Evolutionary conservation across 2,888 invertebrate species (phyloP).

Genomic region (Sinhomidia bicolor): DNA sequence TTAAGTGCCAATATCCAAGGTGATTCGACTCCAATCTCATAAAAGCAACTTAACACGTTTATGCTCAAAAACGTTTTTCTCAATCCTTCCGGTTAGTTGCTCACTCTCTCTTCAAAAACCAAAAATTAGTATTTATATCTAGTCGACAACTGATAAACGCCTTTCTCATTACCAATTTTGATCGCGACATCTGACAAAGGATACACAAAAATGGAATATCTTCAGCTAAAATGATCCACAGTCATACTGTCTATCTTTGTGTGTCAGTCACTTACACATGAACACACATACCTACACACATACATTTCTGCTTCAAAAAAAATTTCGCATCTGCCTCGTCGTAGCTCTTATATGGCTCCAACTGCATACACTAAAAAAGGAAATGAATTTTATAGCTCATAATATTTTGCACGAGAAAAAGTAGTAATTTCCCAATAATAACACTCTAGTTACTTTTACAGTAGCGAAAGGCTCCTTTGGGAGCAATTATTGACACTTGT

Average conservation of each 20-base stretch:
- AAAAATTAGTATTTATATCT: too few species aligned
- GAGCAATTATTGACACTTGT: conserved; percentile 36
- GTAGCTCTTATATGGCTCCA: not conserved
- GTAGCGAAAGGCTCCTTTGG: not conserved
- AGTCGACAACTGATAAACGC: too few species aligned
- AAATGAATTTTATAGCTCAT: not conserved
- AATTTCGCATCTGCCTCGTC: not conserved
- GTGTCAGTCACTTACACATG: conserved; percentile 6
- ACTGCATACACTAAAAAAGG: not conserved
- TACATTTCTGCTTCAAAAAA: too few species aligned
- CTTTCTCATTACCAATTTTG: not conserved
- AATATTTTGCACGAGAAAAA: not conserved
- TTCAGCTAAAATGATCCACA: not conserved
- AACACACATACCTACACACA: too few species aligned
- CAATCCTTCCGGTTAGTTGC: not conserved
- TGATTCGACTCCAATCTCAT: conserved; percentile 2
- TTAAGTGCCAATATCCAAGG: too few species aligned
- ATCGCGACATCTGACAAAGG: conserved; percentile 16
- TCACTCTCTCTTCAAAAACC: too few species aligned
- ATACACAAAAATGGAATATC: not conserved
- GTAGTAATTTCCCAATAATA: not conserved
- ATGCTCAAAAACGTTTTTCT: not conserved
- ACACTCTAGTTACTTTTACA: not conserved
- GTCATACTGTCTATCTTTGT: not conserved
- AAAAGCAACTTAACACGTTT: not conserved